phyloP scores from a whole-genome alignment of 2,888 invertebrate genomes.

The Cantharis rustica region DNA sequence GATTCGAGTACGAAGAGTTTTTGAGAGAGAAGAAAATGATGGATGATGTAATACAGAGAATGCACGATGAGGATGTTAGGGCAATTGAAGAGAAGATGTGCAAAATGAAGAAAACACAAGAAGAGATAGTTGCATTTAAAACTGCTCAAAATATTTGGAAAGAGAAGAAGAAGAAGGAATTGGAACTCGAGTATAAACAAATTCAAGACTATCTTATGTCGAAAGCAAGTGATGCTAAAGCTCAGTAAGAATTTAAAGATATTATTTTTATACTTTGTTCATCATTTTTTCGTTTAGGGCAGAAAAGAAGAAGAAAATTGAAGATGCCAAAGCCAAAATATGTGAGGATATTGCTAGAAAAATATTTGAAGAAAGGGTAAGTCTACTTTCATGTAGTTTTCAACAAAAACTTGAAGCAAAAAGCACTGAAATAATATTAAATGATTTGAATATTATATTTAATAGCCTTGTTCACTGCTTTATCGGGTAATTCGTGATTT shows the following conservation, averaged over 20 bases:
- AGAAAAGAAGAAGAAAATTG: slow-evolving; percentile 41
- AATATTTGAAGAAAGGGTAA: slow-evolving; percentile 48
- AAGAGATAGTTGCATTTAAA: slow-evolving; percentile 62
- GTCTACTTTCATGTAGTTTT: not conserved
- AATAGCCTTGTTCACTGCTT: no score
- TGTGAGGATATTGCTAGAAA: slow-evolving; percentile 47
- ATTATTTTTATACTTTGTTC: no score
- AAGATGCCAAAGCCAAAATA: slow-evolving; percentile 44
- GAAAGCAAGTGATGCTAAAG: slow-evolving; percentile 53
- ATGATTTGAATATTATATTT: no score
- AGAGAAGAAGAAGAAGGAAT: slow-evolving; percentile 53
- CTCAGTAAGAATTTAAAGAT: slow-evolving; percentile 39
- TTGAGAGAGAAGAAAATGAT: slow-evolving; percentile 66
- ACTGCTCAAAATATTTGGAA: slow-evolving; percentile 60
- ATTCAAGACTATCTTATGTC: slow-evolving; percentile 51
- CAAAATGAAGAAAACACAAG: slow-evolving; percentile 57
- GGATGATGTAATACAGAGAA: slow-evolving; percentile 64
- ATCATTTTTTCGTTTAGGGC: slow-evolving; percentile 33
- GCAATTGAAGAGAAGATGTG: slow-evolving; percentile 59
- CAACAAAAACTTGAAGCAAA: no score
- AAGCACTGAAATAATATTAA: no score
- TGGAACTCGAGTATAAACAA: slow-evolving; percentile 57
- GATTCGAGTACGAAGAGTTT: slow-evolving; percentile 63
- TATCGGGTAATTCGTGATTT: no score
- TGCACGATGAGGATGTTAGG: slow-evolving; percentile 67